Base-by-base conservation (phyloP, 2,797 vertebrate genomes). In the Semaprochilodus insignis region DNA sequence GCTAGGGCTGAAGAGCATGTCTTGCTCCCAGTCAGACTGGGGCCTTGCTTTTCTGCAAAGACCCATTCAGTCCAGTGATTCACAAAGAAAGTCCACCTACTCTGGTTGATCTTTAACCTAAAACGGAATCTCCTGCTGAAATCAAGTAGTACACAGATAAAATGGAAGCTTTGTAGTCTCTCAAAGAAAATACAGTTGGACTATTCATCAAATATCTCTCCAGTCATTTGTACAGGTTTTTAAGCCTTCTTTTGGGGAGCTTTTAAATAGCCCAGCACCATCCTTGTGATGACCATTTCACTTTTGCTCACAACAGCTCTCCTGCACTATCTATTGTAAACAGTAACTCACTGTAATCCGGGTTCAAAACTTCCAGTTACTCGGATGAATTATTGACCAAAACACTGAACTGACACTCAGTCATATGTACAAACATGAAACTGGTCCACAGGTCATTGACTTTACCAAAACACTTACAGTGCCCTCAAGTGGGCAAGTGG, bases 401-500 rank as follows among this genome's bases (percentile, higher is more conserved):
- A 54, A 25, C 23, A 63, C 4, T 25, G 57, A 27, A 36, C 48
- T 65, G 19, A 6, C 8, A 6, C 6, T 44, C 5, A 44, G 11
- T 21, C 59, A 27, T 34, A 10, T 13, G 11, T 34, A 31, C 65
- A 48, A 69, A 57, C 17, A 59, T 57, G 34, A 69, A 13, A 51
- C 40, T n/a, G 13, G 21, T 80, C 25, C 54, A 16, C 16, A 51
- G 3, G 17, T 0, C 51, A 40, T 5, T 57, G 8, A 55, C 17
- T 48, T 72, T 57, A n/a, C 51, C 40, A 65, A 23, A 15, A 74
- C n/a, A 59, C 21, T n/a, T 59, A 59, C n/a, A 69, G 34, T 76
- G 73, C 80, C 71, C 71, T 74, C 71, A 25, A 57, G 80, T 74
- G 71, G 80, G 65, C 80, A 74, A 55, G 55, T 48, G 2, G 62